Conservation (phyloP, 64 coral and sea anemone genomes). For the Cladopsammia gracilis region DNA sequence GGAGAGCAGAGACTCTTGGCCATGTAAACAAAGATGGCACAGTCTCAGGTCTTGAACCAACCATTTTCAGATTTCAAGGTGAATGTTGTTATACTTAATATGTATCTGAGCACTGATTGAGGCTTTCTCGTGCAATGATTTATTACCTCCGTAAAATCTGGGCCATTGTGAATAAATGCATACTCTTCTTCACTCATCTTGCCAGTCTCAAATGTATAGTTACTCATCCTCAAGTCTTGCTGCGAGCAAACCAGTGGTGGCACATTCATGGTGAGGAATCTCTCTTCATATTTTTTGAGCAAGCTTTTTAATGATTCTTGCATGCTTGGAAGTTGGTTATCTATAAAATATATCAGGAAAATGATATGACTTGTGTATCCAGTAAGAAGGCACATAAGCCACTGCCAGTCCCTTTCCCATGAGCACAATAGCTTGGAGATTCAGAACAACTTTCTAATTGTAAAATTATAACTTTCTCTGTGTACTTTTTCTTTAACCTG, state of each 20-base stretch:
- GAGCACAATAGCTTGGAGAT: no score
- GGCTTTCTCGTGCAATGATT: neutral
- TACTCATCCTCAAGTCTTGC: constrained; percentile 71
- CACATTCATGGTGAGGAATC: constrained; percentile 18
- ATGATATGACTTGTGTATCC: no score
- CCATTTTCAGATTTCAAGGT: neutral
- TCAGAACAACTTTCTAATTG: no score
- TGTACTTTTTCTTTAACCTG: no score
- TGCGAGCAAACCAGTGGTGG: constrained; percentile 21
- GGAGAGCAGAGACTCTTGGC: no score
- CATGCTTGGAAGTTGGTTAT: neutral
- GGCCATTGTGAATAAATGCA: constrained; percentile 52
- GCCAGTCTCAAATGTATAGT: constrained; percentile 74
- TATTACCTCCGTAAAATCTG: constrained; percentile 56
- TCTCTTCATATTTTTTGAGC: constrained; percentile 45
- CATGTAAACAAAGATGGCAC: no score
- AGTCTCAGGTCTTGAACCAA: neutral
- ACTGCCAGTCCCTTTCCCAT: no score
- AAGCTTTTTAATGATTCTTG: constrained; percentile 18
- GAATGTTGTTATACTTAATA: neutral
- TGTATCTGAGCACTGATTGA: no score
- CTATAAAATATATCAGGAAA: neutral
- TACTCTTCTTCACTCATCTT: constrained; percentile 74
- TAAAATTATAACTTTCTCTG: no score
- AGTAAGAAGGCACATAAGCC: no score